Base-by-base conservation (phyloP, 2,797 vertebrate species). In the Orientallactaga sibirica region DNA sequence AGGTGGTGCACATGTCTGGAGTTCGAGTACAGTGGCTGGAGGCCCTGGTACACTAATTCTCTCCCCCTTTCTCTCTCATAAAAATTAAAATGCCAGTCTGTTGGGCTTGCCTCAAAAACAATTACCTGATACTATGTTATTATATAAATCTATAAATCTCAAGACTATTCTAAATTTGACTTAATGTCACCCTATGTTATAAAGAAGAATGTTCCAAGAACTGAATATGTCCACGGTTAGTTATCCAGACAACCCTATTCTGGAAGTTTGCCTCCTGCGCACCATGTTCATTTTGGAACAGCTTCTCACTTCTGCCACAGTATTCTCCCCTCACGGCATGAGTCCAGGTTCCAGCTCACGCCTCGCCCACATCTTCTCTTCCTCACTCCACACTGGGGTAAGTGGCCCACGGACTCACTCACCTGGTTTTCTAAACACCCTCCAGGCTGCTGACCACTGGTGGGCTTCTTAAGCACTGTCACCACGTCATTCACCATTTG, bases 401-500 rank as follows among this genome's bases (percentile, higher is more conserved):
- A 77, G 62, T 55, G 24, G 75, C 48, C 55, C 2, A 18, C 20
- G 37, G 85, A 22, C 33, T 37, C 27, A 89, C 96, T 89, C 66
- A 97, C 97, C 91, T 94, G 90, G 61, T 91, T 92, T 86, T 95
- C 94, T 27, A 92, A 78, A 91, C 96, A 97, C 18, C 62, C 86
- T 52, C 22, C 9, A 14, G 88, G 0, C 2, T 94, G 87, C 25
- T 90, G 79, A 12, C 80, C 37, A 2, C 25, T 88, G 5, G 86
- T 7, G 37, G 82, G 10, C 78, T 95, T 96, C 77, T 91, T 71
- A 58, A 91, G 82, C 19, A 52, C 68, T 7, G 88, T 55, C 88
- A 97, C 1, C 8, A 88, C 87, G 22, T 97, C 95, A 16, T 84
- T 95, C 18, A 81, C 89, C 96, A 97, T 97, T 93, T 95, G 95